Base-by-base conservation (phyloP, 2,797 vertebrate species). In the Enoplosus armatus region DNA sequence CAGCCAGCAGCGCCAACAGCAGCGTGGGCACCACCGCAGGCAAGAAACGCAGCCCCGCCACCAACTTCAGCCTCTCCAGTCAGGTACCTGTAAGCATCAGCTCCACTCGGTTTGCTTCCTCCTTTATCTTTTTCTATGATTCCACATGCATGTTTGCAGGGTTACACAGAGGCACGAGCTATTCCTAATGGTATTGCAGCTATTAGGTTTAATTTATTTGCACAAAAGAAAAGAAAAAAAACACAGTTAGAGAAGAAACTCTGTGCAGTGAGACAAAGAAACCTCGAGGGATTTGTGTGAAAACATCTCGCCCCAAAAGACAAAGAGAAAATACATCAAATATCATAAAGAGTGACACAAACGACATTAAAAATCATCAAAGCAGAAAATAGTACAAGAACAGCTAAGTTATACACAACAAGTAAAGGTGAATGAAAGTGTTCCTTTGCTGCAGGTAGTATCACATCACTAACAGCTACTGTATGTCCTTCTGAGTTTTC, bases 61-160 rank as follows among this genome's bases (percentile, higher is more conserved):
- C 96, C 81, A 99, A 95, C 96, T 97, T 99, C 95, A 99, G 95
- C 94, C 96, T 99, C 96, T 96, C 97, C 96, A 98, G 97, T 96
- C 98, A 99, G 98, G 98, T 99, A 98, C 98, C 98, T 98, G 98
- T 99, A 99, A 99, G 98, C 98, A 97, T 98, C 97, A 54, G 67
- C 90, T 89, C 91, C 93, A 87, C 84, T 90, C 84, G 90, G 91
- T 93, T 94, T 94, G 85, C 74, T 68, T 87, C 79, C 70, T 89
- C 50, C 85, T 84, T 50, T 43, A 22, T 70, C 50, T 79, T 66
- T 41, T 31, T 56, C 70, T 39, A 5, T 71, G 45, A 80, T 45
- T 68, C 59, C 33, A 55, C 72, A 54, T 67, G 79, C 50, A 67
- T 84, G 81, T 78, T 80, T 80, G 29, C 79, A 70, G 82, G 71